phyloP scores from a whole-genome alignment of 1,140 invertebrate genomes.

The Platorchestia sp. region DNA sequence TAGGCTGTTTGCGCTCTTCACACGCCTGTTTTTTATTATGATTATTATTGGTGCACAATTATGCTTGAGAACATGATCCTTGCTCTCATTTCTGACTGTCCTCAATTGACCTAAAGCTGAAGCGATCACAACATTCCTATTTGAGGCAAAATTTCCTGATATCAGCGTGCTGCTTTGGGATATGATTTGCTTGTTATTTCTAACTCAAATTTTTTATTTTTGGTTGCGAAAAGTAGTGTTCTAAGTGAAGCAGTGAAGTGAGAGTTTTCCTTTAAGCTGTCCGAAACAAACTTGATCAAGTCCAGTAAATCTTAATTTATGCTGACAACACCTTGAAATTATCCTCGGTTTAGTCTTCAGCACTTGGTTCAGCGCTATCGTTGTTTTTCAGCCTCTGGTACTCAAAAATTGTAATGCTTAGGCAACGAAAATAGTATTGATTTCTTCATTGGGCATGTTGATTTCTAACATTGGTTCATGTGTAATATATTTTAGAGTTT shows the following conservation, averaged over 20 bases:
- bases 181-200: background rate
- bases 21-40: slow-evolving; percentile 46
- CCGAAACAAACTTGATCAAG: slow-evolving; percentile 1
- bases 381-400: background rate
- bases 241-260: background rate
- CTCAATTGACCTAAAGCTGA: background rate
- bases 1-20: slow-evolving; percentile 42
- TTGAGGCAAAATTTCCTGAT: background rate
- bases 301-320: slow-evolving; percentile 44
- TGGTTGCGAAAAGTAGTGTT: background rate
- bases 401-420: background rate
- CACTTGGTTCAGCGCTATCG: background rate
- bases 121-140: slow-evolving; percentile 30
- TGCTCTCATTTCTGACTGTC: background rate
- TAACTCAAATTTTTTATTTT: background rate
- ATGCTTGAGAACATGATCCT: slow-evolving; percentile 3
- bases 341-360: background rate
- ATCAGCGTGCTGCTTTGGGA: background rate
- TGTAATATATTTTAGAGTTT: slow-evolving; percentile 11
- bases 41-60: slow-evolving; percentile 43
- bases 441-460: background rate
- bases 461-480: slow-evolving; percentile 1
- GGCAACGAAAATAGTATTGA: background rate
- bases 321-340: slow-evolving; percentile 13
- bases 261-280: background rate